A percentile compares a stretch with the other conserved stretches of the same genome.
Evolutionary conservation across 2,797 vertebrate genomes (phyloP).

Genomic region (Galaxias olidus): DNA sequence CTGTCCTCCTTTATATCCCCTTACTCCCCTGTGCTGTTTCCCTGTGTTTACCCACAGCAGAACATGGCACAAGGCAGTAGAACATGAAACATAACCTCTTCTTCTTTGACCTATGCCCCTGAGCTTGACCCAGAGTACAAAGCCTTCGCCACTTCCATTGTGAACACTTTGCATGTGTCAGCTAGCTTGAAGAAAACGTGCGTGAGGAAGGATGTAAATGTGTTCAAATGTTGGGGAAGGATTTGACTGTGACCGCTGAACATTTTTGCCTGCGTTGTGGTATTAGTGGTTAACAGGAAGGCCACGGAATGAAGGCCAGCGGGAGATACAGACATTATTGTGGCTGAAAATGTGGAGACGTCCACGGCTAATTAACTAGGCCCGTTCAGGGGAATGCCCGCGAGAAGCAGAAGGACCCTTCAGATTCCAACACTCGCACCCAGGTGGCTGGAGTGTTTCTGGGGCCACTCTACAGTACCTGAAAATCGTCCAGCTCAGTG

Average conservation of each 20-base stretch:
- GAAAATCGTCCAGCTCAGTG: not conserved
- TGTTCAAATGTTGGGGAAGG: not conserved
- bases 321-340: constrained; percentile 12
- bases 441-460: constrained; percentile 33
- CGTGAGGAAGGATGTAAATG: constrained; percentile 7
- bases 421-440: constrained; percentile 50
- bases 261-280: no score
- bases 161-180: constrained; percentile 9
- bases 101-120: constrained; percentile 38
- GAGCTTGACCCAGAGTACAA: constrained; percentile 45
- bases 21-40: constrained; percentile 48
- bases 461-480: not conserved
- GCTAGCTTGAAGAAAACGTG: not conserved
- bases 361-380: constrained; percentile 37
- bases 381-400: constrained; percentile 11
- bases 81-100: constrained; percentile 40
- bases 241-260: no score
- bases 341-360: constrained; percentile 15
- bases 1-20: constrained; percentile 40
- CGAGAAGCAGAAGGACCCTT: constrained; percentile 34
- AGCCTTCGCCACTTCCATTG: constrained; percentile 30
- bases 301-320: not conserved
- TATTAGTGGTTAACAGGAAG: not conserved
- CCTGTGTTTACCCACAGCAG: constrained; percentile 37
- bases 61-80: constrained; percentile 39